phyloP scores from a whole-genome alignment of 2,113 vertebrate genomes.

The Poecilia latipinna region DNA sequence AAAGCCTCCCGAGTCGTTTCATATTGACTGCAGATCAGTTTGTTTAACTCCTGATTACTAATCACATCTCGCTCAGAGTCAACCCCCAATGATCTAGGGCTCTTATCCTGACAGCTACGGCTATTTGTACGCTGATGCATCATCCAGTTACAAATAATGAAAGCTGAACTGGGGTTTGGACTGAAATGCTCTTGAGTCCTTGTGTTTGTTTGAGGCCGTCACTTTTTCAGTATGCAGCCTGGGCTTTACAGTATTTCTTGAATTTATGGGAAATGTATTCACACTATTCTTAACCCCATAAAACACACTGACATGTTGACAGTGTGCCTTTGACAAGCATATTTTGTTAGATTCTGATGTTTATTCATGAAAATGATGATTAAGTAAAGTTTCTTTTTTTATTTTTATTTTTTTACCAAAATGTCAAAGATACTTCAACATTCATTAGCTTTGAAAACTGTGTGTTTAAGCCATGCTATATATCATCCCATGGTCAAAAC shows the following conservation, averaged over 20 bases:
- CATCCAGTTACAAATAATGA: constrained; percentile 35
- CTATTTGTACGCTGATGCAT: constrained; percentile 13
- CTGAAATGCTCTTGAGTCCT: constrained; percentile 2
- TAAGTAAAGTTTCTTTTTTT: neutral
- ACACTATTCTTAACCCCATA: neutral
- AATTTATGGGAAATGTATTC: neutral
- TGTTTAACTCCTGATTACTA: constrained; percentile 35
- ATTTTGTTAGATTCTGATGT: neutral
- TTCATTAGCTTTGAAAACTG: neutral
- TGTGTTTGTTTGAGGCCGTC: constrained; percentile 1
- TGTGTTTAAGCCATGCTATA: neutral
- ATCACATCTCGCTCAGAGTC: constrained; percentile 46
- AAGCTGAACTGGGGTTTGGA: constrained; percentile 12
- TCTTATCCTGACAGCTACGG: constrained; percentile 33
- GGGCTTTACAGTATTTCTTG: neutral
- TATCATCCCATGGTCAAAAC: neutral
- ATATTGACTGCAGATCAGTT: constrained; percentile 42
- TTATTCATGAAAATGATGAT: neutral
- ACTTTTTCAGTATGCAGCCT: neutral
- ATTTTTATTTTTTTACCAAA: neutral
- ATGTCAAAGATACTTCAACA: neutral
- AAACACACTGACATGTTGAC: neutral
- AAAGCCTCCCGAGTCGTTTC: constrained; percentile 38
- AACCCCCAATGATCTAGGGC: constrained; percentile 27
- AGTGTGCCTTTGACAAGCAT: neutral